Conservation (phyloP, 2,797 vertebrate species). For the Anomalospiza imberbis region DNA sequence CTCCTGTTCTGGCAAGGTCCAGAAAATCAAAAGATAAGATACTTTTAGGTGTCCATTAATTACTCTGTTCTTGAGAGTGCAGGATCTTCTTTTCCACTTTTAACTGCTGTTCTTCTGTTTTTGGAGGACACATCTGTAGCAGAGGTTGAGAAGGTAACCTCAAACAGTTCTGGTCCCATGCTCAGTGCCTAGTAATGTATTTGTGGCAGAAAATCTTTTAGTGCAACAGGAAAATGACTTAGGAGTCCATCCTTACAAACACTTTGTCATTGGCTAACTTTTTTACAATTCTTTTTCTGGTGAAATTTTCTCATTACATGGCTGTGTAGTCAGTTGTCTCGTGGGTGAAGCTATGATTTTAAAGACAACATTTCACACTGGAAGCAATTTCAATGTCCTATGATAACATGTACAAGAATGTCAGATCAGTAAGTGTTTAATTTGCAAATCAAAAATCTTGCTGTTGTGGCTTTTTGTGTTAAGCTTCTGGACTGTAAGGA, state of each 20-base stretch:
- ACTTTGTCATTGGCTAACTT: background rate
- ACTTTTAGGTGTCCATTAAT: background rate
- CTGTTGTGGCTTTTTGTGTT: constrained; percentile 15
- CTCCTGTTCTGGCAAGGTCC: background rate
- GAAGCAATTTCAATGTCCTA: background rate
- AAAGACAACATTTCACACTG: background rate
- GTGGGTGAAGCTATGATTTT: background rate
- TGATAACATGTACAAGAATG: constrained; percentile 24
- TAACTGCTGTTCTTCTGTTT: background rate
- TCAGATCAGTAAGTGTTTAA: constrained; percentile 46
- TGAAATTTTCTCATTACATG: background rate
- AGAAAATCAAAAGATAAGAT: background rate
- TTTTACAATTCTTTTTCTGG: background rate
- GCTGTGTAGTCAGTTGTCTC: background rate
- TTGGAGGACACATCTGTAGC: background rate
- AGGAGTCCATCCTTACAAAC: background rate
- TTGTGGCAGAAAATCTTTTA: background rate
- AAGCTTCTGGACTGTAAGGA: background rate
- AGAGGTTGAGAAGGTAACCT: background rate
- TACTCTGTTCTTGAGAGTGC: background rate
- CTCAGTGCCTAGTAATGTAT: background rate
- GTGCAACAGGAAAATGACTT: background rate
- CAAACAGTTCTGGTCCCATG: background rate
- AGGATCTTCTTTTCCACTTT: background rate
- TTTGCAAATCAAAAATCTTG: constrained; percentile 20